Conservation (phyloP, 2,797 vertebrate genomes). For the Phrynocephalus forsythii region DNA sequence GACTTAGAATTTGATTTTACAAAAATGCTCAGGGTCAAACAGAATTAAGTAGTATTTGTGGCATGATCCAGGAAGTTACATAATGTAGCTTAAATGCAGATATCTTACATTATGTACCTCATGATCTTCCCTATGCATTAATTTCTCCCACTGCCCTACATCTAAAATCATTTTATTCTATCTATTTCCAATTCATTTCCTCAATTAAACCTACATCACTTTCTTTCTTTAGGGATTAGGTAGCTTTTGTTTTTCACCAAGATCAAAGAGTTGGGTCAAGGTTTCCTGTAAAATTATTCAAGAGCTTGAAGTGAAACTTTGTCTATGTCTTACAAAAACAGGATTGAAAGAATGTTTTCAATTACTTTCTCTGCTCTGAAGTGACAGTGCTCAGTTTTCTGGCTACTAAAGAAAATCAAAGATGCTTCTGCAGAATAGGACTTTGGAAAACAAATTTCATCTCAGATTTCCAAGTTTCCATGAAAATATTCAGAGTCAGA, state of each 20-base stretch:
- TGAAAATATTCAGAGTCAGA: not conserved
- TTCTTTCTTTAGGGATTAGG: slow-evolving; percentile 68
- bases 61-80: slow-evolving; percentile 25
- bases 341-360: slow-evolving; percentile 63
- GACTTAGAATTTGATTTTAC: slow-evolving; percentile 44
- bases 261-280: slow-evolving; percentile 72
- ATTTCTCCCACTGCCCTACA: slow-evolving; percentile 44
- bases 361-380: slow-evolving; percentile 65
- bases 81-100: slow-evolving; percentile 42
- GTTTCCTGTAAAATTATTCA: slow-evolving; percentile 62
- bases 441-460: not conserved
- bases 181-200: slow-evolving; percentile 59
- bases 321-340: slow-evolving; percentile 60
- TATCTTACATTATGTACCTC: slow-evolving; percentile 38
- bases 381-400: slow-evolving; percentile 61
- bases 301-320: slow-evolving; percentile 69
- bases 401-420: slow-evolving; percentile 39
- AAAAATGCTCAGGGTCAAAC: slow-evolving; percentile 39
- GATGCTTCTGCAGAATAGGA: not conserved
- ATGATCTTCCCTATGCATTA: not conserved
- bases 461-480: not conserved
- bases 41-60: slow-evolving; percentile 30
- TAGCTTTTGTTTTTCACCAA: slow-evolving; percentile 60
- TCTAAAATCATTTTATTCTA: slow-evolving; percentile 47
- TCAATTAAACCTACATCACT: slow-evolving; percentile 57